Evolutionary conservation across 64 coral and sea anemone genomes (phyloP).

Genomic region (Stichodactyla helianthus): DNA sequence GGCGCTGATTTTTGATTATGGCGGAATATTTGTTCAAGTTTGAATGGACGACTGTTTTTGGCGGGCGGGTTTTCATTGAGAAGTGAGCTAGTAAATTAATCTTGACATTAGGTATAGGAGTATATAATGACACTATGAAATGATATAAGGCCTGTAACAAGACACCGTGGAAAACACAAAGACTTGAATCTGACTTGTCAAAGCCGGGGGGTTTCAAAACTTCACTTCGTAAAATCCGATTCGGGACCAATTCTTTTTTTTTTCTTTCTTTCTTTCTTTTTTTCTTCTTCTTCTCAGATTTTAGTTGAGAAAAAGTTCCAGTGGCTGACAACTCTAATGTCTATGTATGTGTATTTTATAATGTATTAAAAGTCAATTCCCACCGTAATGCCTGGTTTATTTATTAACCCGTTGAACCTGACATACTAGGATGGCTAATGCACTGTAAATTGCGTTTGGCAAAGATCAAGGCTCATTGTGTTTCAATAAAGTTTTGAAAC

Average conservation of each 20-base stretch:
- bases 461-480: background rate
- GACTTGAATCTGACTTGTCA: background rate
- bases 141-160: background rate
- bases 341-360: too few relatives aligned
- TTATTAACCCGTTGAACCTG: too few relatives aligned
- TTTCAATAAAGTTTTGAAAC: background rate
- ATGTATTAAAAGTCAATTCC: too few relatives aligned
- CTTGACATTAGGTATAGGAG: background rate
- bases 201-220: background rate
- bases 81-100: background rate
- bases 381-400: too few relatives aligned
- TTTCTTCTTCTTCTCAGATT: too few relatives aligned
- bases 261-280: too few relatives aligned
- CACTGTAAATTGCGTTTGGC: background rate
- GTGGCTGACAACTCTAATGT: too few relatives aligned
- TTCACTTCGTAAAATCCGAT: background rate
- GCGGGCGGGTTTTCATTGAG: background rate
- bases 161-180: background rate
- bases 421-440: too few relatives aligned
- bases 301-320: too few relatives aligned
- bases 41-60: constrained; percentile 10
- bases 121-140: background rate
- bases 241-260: too few relatives aligned
- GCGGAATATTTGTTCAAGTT: background rate
- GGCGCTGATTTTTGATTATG: background rate